phyloP scores from a whole-genome alignment of 2,888 invertebrate species.

The Cryptocephalus moraei region DNA sequence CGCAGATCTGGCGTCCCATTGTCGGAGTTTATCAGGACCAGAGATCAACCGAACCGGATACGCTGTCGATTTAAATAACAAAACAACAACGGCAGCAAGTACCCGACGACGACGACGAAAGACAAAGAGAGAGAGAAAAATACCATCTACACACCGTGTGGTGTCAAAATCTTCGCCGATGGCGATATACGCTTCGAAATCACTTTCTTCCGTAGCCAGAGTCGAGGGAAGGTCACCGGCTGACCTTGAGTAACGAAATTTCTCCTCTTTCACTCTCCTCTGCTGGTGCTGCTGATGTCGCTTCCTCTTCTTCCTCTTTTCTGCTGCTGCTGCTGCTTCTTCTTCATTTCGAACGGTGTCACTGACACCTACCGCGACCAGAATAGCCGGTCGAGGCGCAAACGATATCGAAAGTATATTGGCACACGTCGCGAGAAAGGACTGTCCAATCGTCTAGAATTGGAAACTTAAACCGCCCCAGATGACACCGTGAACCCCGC shows the following conservation, averaged over 20 bases:
- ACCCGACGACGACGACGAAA: not conserved
- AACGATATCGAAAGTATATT: slow-evolving; percentile 15
- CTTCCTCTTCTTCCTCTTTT: slow-evolving; percentile 1
- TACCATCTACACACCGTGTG: not conserved
- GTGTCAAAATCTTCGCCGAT: slow-evolving; percentile 1
- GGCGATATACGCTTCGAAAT: slow-evolving; percentile 8
- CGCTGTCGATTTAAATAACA: too few species aligned
- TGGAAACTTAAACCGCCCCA: too few species aligned
- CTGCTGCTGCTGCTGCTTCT: too few species aligned
- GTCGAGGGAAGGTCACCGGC: slow-evolving; percentile 26
- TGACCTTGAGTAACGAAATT: slow-evolving; percentile 31
- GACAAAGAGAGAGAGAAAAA: too few species aligned
- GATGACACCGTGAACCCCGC: too few species aligned
- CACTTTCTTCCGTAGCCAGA: slow-evolving; percentile 20
- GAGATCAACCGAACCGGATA: too few species aligned
- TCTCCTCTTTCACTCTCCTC: slow-evolving; percentile 33
- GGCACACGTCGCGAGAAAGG: slow-evolving; percentile 3
- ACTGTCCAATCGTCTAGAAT: too few species aligned
- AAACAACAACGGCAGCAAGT: too few species aligned
- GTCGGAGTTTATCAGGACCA: too few species aligned
- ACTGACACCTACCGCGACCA: slow-evolving; percentile 15
- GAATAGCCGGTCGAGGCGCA: slow-evolving; percentile 10
- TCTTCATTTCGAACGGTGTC: slow-evolving; percentile 11
- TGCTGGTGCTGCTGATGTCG: slow-evolving; percentile 20
- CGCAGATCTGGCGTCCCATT: too few species aligned